Base-by-base conservation (phyloP, 2,888 invertebrate genomes). In the Megaustenia siamemsis region DNA sequence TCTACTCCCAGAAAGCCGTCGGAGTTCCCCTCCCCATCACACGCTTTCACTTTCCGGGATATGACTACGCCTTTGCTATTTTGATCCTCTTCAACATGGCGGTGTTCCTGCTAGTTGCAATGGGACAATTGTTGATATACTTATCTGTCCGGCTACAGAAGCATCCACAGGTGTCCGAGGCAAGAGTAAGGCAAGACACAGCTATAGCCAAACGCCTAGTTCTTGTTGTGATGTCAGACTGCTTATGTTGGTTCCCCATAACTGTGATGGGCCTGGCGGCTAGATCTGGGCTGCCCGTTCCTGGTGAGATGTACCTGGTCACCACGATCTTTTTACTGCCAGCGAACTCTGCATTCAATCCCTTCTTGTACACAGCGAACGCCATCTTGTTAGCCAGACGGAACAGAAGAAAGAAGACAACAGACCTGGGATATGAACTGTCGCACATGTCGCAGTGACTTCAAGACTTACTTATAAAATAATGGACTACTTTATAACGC, bases 311-410 rank as follows among this genome's bases (percentile, higher is more conserved):
- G 73, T 84, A 86, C 78, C 68, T 84, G 28, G 82, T 82, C 24
- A 73, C 86, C 10, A 69, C 84, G 15, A 82, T 95, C 35, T 95
- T 95, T 88, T 93, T 95, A 0, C 91, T 95, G 45, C 95, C 95
- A 0, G 90, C 95, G 56, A 95, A 95, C 90, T 94, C 95, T 0
- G 95, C 95, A 32, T 92, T 95, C 40, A 95, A 95, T 88, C 95
- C 95, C 0, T 86, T 86, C 68, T 76, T 86, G 38, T 86, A 84
- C 80, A 86, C 86, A 24, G 83, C 81, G 45, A 86, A 86, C 86
- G 63, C 78, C 32, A 49, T 86, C 63, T 28, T 86, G 75, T 53
- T 82, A 28, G 82, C 84, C 35, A 60, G 86, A 28, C 66, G 83
- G 0, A 83, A 73, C 43, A 28, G 68, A 32, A 32, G 45, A 45